Evolutionary conservation across 2,888 invertebrate genomes (phyloP), one percentile per base, ranked within the genome.

Genomic region (Nezara viridula): DNA sequence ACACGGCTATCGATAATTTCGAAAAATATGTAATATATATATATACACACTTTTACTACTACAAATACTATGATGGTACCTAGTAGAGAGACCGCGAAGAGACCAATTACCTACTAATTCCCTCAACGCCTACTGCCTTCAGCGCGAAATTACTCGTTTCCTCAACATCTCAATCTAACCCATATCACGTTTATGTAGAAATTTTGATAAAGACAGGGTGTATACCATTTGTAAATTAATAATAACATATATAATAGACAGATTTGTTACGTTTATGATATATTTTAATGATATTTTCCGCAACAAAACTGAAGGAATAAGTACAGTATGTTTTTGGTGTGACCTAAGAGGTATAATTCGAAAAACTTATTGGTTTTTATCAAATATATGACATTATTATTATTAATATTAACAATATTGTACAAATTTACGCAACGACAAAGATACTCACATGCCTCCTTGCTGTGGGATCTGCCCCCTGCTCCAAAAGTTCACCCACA

Each of bases 381-480:
- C n/a, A n/a, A n/a, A n/a, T n/a, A n/a, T n/a, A n/a, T n/a, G n/a
- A n/a, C n/a, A n/a, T n/a, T n/a, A n/a, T n/a, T n/a, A n/a, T n/a
- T n/a, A n/a, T n/a, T n/a, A n/a, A n/a, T n/a, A n/a, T n/a, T n/a
- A n/a, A n/a, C n/a, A n/a, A n/a, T n/a, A n/a, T n/a, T n/a, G n/a
- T n/a, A n/a, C n/a, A n/a, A n/a, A 50, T 50, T 50, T 50, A 50
- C n/a, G n/a, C 12, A 55, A n/a, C 24, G 24, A 87, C 50, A 89
- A 87, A 81, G 81, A 27, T 60, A 93, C 94, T 93, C 92, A 96
- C 96, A 94, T 96, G 95, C 93, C 98, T 94, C 92, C 96, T 95
- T 89, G 96, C 96, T 92, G 96, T 96, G 0, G 98, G 96, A 94
- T 98, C 97, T 0, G 98, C 98, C 88, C 98, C 98, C 93, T 98